Evolutionary conservation across 2,888 invertebrate genomes (phyloP).

Genomic region (Notocelia uddmanniana): DNA sequence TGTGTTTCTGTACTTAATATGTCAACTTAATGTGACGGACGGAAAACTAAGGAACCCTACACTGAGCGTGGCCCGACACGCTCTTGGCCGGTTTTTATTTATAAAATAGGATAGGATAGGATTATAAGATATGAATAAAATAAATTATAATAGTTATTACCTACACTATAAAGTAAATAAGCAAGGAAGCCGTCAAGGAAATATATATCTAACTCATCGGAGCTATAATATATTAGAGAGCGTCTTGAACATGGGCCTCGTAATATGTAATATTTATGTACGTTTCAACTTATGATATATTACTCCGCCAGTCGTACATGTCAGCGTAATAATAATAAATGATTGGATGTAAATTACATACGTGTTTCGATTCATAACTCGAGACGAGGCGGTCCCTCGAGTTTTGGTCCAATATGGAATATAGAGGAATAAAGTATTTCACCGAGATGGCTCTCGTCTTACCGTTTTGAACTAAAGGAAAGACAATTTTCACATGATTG

Average conservation of each 20-base stretch:
- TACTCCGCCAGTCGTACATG: conserved; percentile 10
- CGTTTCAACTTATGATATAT: conserved; percentile 11
- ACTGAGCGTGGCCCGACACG: too few species aligned
- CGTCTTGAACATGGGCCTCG: background rate
- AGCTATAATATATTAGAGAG: background rate
- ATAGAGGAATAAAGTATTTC: conserved; percentile 40
- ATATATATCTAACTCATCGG: too few species aligned
- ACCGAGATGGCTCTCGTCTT: background rate
- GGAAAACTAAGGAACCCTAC: too few species aligned
- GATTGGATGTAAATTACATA: conserved; percentile 42
- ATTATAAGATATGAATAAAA: too few species aligned
- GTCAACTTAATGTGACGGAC: too few species aligned
- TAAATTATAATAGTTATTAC: too few species aligned
- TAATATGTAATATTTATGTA: conserved; percentile 5
- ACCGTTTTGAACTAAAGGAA: conserved; percentile 3
- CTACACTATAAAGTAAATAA: too few species aligned
- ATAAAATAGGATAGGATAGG: too few species aligned
- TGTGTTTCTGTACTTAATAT: too few species aligned
- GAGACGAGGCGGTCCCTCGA: conserved; percentile 26
- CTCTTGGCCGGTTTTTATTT: too few species aligned
- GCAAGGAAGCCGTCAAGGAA: too few species aligned
- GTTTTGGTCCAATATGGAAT: conserved; percentile 27
- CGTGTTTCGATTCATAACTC: conserved; percentile 38
- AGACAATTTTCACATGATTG: background rate
- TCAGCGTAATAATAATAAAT: conserved; percentile 39